Conservation (phyloP, 2,888 invertebrate genomes). For the Drosophila merina region DNA sequence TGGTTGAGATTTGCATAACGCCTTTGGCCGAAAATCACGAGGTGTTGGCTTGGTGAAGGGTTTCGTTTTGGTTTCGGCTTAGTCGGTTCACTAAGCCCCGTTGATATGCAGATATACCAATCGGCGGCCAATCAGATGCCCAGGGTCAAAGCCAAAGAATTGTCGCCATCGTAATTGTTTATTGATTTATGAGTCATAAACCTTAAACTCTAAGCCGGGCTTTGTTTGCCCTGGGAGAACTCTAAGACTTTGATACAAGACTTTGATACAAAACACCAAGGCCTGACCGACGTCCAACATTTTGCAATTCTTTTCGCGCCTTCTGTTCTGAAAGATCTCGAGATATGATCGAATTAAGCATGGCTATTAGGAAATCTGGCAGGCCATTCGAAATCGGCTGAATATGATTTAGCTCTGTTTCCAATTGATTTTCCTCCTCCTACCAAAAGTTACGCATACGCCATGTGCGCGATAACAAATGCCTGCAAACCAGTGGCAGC, state of each 20-base stretch:
- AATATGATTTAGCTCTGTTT: slow-evolving; percentile 59
- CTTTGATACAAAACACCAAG: slow-evolving; percentile 16
- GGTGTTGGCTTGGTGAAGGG: slow-evolving; percentile 54
- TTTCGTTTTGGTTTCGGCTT: slow-evolving; percentile 11
- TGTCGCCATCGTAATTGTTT: slow-evolving; percentile 35
- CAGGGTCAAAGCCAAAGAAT: slow-evolving; percentile 45
- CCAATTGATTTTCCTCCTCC: slow-evolving; percentile 63
- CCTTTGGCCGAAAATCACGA: slow-evolving; percentile 18
- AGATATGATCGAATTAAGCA: slow-evolving; percentile 61
- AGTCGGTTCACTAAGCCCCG: slow-evolving; percentile 22
- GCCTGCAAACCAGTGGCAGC: slow-evolving; percentile 48
- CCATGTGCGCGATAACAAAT: slow-evolving; percentile 67
- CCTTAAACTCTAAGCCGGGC: slow-evolving; percentile 61
- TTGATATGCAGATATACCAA: slow-evolving; percentile 64
- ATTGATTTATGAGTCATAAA: slow-evolving; percentile 75
- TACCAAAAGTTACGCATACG: slow-evolving; percentile 71
- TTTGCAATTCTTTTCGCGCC: slow-evolving; percentile 42
- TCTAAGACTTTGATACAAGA: slow-evolving; percentile 4
- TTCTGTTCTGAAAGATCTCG: slow-evolving; percentile 28
- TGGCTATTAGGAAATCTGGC: slow-evolving; percentile 73
- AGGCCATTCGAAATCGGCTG: slow-evolving; percentile 61
- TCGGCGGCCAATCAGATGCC: slow-evolving; percentile 32
- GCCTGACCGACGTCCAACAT: slow-evolving; percentile 3
- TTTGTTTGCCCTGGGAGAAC: slow-evolving; percentile 53
- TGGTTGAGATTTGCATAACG: slow-evolving; percentile 60